Percentiles rank a stretch among this genome's conserved stretches.
Evolutionary conservation across 1,140 invertebrate genomes (phyloP).

Genomic region (Bombus huntii): DNA sequence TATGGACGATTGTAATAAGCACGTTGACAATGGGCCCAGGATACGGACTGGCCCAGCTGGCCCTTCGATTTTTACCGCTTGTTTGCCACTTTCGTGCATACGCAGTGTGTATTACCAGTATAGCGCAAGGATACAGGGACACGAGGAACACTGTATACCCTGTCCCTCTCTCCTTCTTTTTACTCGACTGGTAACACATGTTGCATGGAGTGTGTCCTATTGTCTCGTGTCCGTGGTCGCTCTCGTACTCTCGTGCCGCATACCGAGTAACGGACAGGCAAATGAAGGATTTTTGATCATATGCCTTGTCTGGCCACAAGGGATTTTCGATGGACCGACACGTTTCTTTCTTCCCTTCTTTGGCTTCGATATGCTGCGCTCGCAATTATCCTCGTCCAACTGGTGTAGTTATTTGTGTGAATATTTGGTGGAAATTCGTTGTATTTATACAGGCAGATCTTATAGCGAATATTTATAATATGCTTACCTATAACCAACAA

Average conservation of each 20-base stretch:
- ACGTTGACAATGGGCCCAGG: constrained; percentile 33
- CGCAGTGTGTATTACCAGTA: neutral
- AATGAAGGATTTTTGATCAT: constrained; percentile 21
- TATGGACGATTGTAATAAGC: constrained; percentile 25
- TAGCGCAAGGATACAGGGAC: neutral
- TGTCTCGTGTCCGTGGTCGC: constrained; percentile 35
- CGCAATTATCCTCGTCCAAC: constrained; percentile 16
- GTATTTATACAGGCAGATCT: neutral
- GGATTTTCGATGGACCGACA: neutral
- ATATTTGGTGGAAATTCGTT: neutral
- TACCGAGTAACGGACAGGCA: constrained; percentile 21
- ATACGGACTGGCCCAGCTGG: constrained; percentile 36
- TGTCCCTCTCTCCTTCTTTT: constrained; percentile 15
- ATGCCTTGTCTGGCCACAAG: neutral
- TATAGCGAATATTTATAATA: neutral
- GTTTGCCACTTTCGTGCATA: constrained; percentile 34
- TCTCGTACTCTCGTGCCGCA: neutral
- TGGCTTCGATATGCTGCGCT: neutral
- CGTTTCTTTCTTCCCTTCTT: neutral
- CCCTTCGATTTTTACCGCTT: constrained; percentile 38
- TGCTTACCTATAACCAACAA: neutral
- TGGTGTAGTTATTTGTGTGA: neutral
- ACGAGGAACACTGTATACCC: neutral
- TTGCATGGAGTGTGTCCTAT: constrained; percentile 52
- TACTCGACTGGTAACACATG: constrained; percentile 52